Base-by-base conservation (phyloP, 2,797 vertebrate species). In the Varecia variegata region DNA sequence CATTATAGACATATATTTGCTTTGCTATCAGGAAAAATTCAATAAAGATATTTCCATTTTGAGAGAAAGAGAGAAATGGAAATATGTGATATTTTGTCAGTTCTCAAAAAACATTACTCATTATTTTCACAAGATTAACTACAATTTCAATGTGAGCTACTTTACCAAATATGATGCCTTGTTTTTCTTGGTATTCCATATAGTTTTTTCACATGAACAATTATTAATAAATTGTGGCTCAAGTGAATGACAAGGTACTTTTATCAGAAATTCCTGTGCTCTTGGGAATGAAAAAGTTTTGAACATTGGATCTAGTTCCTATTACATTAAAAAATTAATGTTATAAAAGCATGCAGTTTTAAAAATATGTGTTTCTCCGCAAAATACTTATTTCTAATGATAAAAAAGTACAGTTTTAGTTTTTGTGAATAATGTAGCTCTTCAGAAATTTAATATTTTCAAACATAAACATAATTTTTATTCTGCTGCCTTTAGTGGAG, bases 261-360 rank as follows among this genome's bases (percentile, higher is more conserved):
- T 71, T 45, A 67, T 65, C 20, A 65, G 32, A 83, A 81, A 70
- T 58, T 58, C 56, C 25, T 58, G 23, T 58, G 56, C 52, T 81
- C 14, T 60, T 84, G 3, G 52, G 32, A 84, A 86, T 67, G 32
- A 82, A 35, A 77, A 70, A 8, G 5, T 47, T 90, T 90, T 73
- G 5, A 40, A 83, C 5, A 30, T 62, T 79, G n/a, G 23, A 30
- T 40, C 23, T 73, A 71, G 21, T 30, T 79, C 30, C 23, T 9
- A 43, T 74, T 38, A 90, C 27, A 71, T 90, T 83, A 79, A 71
- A 47, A 73, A 94, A 87, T 87, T 40, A 86, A 77, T 60, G n/a
- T 54, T 67, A 77, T 38, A 77, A 95, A 62, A 90, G 32, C n/a
- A 43, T 84, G 5, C 7, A 58, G 3, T 73, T 90, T 80, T 50